These are phyloP conservation scores for Nerophis ophidion DNA, from an alignment of 2,113 vertebrate species.

Conservation along the genomic window DNA sequence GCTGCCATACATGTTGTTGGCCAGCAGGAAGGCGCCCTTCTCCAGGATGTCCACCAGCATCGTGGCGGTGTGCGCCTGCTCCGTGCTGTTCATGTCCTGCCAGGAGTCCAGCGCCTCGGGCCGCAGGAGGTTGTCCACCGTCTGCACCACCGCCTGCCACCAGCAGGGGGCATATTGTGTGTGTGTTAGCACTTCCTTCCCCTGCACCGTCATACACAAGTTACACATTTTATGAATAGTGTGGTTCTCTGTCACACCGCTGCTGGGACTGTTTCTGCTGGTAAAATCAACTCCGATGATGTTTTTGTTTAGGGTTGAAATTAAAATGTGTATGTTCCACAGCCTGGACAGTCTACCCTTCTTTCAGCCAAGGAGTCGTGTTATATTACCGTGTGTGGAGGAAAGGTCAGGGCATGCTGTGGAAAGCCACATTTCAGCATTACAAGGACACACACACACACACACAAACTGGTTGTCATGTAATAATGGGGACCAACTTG, in stretches of 20 bases:
- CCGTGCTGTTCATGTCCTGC: slow-evolving; percentile 89
- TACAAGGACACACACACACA: slow-evolving; percentile 11
- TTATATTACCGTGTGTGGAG: slow-evolving; percentile 52
- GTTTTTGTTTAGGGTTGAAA: slow-evolving; percentile 38
- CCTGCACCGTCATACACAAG: slow-evolving; percentile 46
- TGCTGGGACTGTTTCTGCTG: slow-evolving; percentile 37
- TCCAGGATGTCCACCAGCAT: slow-evolving; percentile 89
- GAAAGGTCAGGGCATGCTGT: slow-evolving; percentile 52
- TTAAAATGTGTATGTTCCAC: slow-evolving; percentile 31
- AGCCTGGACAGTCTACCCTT: slow-evolving; percentile 43
- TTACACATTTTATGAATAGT: slow-evolving; percentile 64
- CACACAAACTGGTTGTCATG: no score
- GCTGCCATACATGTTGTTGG: slow-evolving; percentile 88
- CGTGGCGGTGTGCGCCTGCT: slow-evolving; percentile 90
- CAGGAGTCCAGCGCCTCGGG: slow-evolving; percentile 83
- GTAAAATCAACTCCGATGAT: slow-evolving; percentile 19
- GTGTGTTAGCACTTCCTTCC: slow-evolving; percentile 3
- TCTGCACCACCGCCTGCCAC: slow-evolving; percentile 84
- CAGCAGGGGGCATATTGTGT: no score
- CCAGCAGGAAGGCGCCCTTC: slow-evolving; percentile 87
- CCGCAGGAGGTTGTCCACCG: slow-evolving; percentile 85
- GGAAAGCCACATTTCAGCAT: slow-evolving; percentile 53
- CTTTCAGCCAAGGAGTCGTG: slow-evolving; percentile 37
- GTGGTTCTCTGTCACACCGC: slow-evolving; percentile 63
- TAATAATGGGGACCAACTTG: no score